phyloP scores from a whole-genome alignment of 2,113 vertebrate genomes.

The Arvicanthis niloticus region DNA sequence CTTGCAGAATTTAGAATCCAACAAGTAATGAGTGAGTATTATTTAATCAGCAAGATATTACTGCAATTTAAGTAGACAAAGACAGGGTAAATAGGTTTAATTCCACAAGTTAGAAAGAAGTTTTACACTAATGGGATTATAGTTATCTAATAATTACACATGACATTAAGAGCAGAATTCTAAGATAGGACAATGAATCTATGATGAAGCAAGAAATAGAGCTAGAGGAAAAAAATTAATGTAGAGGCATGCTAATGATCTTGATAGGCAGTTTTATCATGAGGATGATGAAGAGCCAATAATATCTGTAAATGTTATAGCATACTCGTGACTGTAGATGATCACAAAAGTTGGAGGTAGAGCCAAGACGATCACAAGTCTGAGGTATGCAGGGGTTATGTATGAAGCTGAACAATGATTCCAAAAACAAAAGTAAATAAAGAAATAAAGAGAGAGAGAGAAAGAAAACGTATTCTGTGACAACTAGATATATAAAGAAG shows the following conservation, averaged over 20 bases:
- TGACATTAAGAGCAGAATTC: constrained; percentile 26
- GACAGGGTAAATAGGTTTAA: background rate
- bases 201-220: background rate
- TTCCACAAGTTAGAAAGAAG: constrained; percentile 4
- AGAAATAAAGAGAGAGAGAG: background rate
- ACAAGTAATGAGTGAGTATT: background rate
- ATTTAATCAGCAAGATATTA: background rate
- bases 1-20: background rate
- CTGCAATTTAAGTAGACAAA: background rate
- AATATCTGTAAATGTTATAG: background rate
- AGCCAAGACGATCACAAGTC: background rate
- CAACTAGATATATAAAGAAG: background rate
- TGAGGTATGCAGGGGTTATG: background rate
- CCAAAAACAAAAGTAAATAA: background rate
- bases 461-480: background rate
- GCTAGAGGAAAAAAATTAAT: background rate
- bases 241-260: background rate
- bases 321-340: background rate
- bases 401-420: background rate
- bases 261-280: background rate
- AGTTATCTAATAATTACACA: constrained; percentile 3
- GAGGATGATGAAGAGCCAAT: background rate
- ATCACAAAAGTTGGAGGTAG: background rate
- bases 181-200: background rate
- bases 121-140: background rate